A percentile compares a stretch with the other conserved stretches of the same genome.
These are phyloP conservation scores for Apis florea DNA, from an alignment of 1,140 invertebrate species.

Conservation along the genomic window DNA sequence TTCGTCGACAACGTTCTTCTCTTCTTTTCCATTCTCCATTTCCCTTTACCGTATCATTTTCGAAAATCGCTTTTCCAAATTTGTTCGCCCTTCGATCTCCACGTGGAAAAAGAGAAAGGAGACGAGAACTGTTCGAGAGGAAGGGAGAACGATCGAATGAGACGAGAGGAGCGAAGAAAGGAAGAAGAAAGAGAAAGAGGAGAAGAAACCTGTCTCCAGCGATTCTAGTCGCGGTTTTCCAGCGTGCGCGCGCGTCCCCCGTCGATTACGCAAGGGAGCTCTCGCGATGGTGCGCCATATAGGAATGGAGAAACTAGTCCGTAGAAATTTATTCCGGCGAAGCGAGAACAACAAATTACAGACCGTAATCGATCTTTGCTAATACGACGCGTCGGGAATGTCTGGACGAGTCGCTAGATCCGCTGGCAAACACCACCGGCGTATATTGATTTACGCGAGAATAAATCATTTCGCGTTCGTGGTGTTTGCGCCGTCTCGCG, in stretches of 20 bases:
- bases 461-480: constrained; percentile 42
- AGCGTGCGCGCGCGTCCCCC: constrained; percentile 31
- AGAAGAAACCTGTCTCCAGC: constrained; percentile 35
- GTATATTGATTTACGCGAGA: constrained; percentile 53
- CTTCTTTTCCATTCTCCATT: no score
- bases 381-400: constrained; percentile 75
- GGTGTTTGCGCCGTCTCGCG: not conserved
- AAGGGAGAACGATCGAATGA: not conserved
- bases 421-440: constrained; percentile 57
- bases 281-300: constrained; percentile 37
- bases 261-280: constrained; percentile 41
- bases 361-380: constrained; percentile 76
- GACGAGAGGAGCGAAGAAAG: not conserved
- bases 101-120: not conserved
- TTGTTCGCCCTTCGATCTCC: no score
- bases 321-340: constrained; percentile 75
- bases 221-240: constrained; percentile 38
- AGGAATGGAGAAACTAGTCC: constrained; percentile 62
- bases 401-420: constrained; percentile 57
- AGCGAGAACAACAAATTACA: constrained; percentile 79
- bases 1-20: no score
- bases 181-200: constrained; percentile 7
- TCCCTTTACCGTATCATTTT: no score
- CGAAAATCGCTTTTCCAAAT: no score
- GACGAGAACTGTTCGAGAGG: no score